These are phyloP conservation scores for Columba livia DNA, from an alignment of 2,113 vertebrate species.

Conservation along the genomic window DNA sequence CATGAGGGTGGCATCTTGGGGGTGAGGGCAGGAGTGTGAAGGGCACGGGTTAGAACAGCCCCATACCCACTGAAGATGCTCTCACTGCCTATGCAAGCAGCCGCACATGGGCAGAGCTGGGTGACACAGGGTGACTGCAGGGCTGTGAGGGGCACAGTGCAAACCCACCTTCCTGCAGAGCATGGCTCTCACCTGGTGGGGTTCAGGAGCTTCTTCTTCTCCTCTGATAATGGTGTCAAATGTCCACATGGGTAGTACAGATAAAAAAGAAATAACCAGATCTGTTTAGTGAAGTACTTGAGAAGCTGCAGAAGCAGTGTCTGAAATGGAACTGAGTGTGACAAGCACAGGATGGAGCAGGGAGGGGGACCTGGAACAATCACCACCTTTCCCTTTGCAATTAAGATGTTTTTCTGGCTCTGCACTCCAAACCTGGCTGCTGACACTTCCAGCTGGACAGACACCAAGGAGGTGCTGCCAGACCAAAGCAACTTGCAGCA, in stretches of 20 bases:
- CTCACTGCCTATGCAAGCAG: not conserved
- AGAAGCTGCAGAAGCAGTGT: not conserved
- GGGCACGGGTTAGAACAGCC: not conserved
- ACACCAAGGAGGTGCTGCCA: not conserved
- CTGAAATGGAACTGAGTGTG: not conserved
- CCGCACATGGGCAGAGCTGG: not conserved
- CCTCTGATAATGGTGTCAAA: not conserved
- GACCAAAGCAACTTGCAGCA: not conserved
- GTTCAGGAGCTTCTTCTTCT: slow-evolving; percentile 54
- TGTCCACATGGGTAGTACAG: not conserved
- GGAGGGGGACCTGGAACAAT: not conserved
- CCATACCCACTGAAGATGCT: fast-evolving
- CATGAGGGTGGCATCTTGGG: not conserved
- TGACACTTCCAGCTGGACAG: not conserved
- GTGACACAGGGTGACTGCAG: fast-evolving
- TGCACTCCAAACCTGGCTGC: not conserved
- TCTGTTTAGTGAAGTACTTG: not conserved
- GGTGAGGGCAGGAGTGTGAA: not conserved
- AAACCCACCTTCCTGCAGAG: not conserved
- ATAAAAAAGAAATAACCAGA: not conserved
- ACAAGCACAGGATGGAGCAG: fast-evolving
- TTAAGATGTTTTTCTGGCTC: not conserved
- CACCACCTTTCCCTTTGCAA: not conserved
- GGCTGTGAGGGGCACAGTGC: not conserved
- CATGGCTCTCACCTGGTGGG: slow-evolving; percentile 12